Conservation (phyloP, 2,113 vertebrate species). For the Sapayoa aenigma region DNA sequence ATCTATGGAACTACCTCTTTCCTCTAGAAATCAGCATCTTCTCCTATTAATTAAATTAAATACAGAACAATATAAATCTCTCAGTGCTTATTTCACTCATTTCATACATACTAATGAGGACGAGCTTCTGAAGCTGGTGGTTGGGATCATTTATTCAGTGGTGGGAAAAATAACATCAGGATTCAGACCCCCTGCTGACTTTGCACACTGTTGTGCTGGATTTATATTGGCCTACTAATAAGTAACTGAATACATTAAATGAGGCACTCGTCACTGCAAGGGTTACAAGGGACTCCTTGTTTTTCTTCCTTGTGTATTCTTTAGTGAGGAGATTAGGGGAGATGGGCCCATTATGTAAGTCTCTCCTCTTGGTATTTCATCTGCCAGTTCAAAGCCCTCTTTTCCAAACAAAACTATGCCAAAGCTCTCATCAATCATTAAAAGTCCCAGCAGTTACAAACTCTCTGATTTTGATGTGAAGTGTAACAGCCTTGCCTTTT, state of each 20-base stretch:
- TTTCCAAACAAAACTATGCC: constrained; percentile 59
- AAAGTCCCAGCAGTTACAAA: constrained; percentile 48
- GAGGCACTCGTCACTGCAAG: constrained; percentile 25
- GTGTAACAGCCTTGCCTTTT: neutral
- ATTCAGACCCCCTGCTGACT: constrained; percentile 65
- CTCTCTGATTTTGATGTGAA: constrained; percentile 46
- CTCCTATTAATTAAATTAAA: constrained; percentile 71
- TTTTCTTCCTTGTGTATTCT: constrained; percentile 52
- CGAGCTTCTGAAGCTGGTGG: constrained; percentile 17
- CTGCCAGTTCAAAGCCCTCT: constrained; percentile 51
- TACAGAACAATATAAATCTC: constrained; percentile 63
- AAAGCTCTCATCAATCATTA: constrained; percentile 65
- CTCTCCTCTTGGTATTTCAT: constrained; percentile 17
- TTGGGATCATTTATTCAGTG: constrained; percentile 66
- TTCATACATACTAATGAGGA: constrained; percentile 74
- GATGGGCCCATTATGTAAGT: constrained; percentile 12
- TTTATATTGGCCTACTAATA: constrained; percentile 73
- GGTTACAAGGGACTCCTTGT: constrained; percentile 57
- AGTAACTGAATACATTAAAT: constrained; percentile 72
- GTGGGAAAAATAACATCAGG: constrained; percentile 64
- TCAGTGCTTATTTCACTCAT: constrained; percentile 51
- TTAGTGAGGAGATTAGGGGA: constrained; percentile 37
- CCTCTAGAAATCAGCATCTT: constrained; percentile 9
- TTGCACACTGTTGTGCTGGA: constrained; percentile 69
- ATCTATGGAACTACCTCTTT: constrained; percentile 33